These are phyloP conservation scores for Latrodectus hesperus DNA, from an alignment of 2,888 invertebrate genomes.

Conservation along the genomic window DNA sequence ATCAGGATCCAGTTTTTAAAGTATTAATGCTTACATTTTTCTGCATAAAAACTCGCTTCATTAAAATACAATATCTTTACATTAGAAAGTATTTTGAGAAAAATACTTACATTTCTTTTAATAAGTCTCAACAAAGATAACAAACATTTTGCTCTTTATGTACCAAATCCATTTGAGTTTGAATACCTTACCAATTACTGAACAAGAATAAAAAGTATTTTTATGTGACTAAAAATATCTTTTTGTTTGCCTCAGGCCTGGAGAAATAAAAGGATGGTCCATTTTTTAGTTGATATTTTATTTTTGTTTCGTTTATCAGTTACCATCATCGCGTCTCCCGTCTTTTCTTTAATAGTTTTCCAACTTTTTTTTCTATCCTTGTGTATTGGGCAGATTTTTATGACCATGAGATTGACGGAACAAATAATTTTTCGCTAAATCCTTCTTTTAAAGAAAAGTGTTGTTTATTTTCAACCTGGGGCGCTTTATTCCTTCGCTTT, in stretches of 20 bases:
- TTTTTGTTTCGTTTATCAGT: not conserved
- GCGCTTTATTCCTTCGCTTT: conserved; percentile 27
- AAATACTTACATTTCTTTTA: too few relatives aligned
- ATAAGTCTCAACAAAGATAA: too few relatives aligned
- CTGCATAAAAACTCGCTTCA: too few relatives aligned
- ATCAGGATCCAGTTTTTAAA: too few relatives aligned
- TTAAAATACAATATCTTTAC: not conserved
- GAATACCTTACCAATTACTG: not conserved
- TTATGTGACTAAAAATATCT: not conserved
- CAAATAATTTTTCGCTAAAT: conserved; percentile 57
- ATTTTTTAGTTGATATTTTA: not conserved
- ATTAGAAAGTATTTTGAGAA: not conserved
- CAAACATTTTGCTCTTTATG: too few relatives aligned
- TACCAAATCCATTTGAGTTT: not conserved
- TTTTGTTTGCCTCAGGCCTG: not conserved
- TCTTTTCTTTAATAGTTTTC: not conserved
- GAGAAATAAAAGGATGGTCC: not conserved
- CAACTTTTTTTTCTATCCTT: not conserved
- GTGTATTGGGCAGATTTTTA: conserved; percentile 25
- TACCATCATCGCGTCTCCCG: not conserved
- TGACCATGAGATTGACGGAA: conserved; percentile 31
- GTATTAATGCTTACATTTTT: too few relatives aligned
- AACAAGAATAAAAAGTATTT: not conserved
- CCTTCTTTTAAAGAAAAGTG: conserved; percentile 31
- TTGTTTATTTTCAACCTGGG: conserved; percentile 36